Percentiles rank a stretch among this genome's conserved stretches.
Evolutionary conservation across 2,888 invertebrate genomes (phyloP).

Genomic region (Drosophila mimica): DNA sequence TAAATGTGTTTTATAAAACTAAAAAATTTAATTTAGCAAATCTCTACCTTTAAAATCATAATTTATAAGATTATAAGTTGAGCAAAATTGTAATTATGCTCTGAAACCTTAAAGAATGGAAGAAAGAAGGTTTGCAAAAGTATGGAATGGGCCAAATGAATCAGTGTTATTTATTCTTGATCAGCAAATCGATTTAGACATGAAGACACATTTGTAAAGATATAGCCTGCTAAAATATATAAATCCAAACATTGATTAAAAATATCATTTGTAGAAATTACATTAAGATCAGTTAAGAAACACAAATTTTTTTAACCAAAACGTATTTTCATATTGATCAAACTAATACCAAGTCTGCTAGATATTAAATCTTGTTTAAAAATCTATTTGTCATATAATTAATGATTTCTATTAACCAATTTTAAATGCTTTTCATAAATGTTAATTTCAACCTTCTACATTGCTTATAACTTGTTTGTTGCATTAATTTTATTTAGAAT

Average conservation of each 20-base stretch:
- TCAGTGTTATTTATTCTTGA: neutral
- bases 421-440: neutral
- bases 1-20: neutral
- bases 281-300: neutral
- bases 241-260: too few relatives aligned
- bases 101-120: too few relatives aligned
- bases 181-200: neutral
- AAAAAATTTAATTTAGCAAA: neutral
- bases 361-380: neutral
- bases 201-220: neutral
- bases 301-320: neutral
- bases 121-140: too few relatives aligned
- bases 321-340: neutral
- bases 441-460: neutral
- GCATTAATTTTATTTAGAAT: neutral
- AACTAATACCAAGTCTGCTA: neutral
- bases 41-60: neutral
- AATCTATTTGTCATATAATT: neutral
- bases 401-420: neutral
- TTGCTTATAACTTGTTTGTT: neutral
- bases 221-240: too few relatives aligned
- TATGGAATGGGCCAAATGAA: too few relatives aligned
- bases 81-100: too few relatives aligned
- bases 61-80: neutral
- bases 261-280: neutral